Evolutionary conservation across 2,888 invertebrate genomes (phyloP).

Genomic region (Pollenia angustigena): DNA sequence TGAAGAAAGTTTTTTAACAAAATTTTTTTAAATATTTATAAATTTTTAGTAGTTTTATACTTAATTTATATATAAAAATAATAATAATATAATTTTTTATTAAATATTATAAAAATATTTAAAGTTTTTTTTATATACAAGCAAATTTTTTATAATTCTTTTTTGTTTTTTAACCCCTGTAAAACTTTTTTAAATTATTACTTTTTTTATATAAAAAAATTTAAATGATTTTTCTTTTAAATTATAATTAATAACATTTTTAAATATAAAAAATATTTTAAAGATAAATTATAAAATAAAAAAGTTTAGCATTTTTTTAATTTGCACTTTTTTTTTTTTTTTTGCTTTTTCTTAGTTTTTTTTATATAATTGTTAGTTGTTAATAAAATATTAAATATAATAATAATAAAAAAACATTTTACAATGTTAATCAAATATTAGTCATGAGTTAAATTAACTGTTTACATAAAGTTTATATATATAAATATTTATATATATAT

Average conservation of each 20-base stretch:
- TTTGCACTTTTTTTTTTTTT: conserved; percentile 76
- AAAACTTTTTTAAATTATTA: conserved; percentile 54
- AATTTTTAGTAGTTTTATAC: neutral
- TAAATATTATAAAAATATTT: conserved; percentile 34
- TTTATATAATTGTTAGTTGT: conserved; percentile 42
- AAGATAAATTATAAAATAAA: conserved; percentile 51
- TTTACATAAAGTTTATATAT: conserved; percentile 34
- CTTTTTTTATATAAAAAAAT: conserved; percentile 52
- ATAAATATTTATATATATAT: conserved; percentile 29
- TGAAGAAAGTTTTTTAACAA: conserved; percentile 11
- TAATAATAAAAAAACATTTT: conserved; percentile 66
- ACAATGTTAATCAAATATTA: conserved; percentile 21
- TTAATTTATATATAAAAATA: conserved; percentile 56
- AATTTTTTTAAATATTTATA: neutral
- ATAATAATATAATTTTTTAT: conserved; percentile 32
- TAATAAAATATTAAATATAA: conserved; percentile 56
- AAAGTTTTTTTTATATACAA: conserved; percentile 61
- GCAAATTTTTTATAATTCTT: conserved; percentile 35
- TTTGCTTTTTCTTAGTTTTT: conserved; percentile 70
- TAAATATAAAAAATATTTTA: conserved; percentile 43
- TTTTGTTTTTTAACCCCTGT: conserved; percentile 65
- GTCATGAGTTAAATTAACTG: conserved; percentile 46
- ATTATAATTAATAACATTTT: conserved; percentile 58
- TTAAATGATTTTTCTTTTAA: conserved; percentile 27
- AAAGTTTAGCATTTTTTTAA: conserved; percentile 64